Conservation (phyloP, 2,113 vertebrate species). For the Ceuthmochares aereus region DNA sequence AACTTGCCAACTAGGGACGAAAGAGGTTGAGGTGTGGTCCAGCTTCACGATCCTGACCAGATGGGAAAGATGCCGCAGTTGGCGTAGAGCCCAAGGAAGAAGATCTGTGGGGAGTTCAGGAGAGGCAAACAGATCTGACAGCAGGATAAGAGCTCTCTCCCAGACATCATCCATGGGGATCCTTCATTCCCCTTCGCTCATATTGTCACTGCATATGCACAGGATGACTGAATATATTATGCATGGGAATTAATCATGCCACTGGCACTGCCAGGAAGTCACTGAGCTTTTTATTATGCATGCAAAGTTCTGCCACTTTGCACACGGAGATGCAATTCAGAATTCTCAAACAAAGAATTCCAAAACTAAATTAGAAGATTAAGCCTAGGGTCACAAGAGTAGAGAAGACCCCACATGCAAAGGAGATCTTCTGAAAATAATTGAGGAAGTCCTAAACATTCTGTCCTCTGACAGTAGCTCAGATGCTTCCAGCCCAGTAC, state of each 20-base stretch:
- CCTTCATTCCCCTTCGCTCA: constrained; percentile 17
- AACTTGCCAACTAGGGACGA: background rate
- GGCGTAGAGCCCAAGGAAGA: constrained; percentile 52
- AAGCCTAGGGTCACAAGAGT: background rate
- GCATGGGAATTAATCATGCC: constrained; percentile 33
- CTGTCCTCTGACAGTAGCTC: background rate
- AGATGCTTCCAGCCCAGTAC: background rate
- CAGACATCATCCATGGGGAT: constrained; percentile 23
- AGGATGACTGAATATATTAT: constrained; percentile 49
- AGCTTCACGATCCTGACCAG: constrained; percentile 5
- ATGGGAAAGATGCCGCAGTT: constrained; percentile 16
- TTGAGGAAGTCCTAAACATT: background rate
- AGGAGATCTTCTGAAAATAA: background rate
- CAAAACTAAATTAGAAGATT: background rate
- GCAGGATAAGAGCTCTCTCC: constrained; percentile 27
- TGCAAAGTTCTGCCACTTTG: constrained; percentile 19
- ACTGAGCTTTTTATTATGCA: constrained; percentile 11
- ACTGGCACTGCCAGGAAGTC: constrained; percentile 44
- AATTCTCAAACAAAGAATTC: constrained; percentile 4
- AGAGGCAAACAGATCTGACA: constrained; percentile 23
- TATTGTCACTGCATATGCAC: constrained; percentile 32
- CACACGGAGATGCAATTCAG: background rate
- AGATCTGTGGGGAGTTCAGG: background rate
- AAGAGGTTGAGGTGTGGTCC: constrained; percentile 3
- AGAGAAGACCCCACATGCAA: background rate